phyloP scores from a whole-genome alignment of 2,888 invertebrate genomes.

The Drosophila parthenogenetica region DNA sequence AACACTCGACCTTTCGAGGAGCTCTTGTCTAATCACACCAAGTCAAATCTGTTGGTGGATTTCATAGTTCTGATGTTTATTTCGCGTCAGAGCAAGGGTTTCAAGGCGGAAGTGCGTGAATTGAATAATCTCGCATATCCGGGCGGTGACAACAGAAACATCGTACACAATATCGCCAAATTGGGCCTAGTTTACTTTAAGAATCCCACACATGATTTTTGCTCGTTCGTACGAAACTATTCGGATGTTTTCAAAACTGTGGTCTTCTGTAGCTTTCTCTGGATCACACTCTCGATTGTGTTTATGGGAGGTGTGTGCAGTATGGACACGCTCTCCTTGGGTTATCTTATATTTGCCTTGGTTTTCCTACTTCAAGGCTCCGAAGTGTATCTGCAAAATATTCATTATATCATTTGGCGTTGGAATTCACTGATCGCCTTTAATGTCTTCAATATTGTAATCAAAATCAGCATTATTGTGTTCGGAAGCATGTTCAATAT shows the following conservation, averaged over 20 bases:
- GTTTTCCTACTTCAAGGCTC: slow-evolving; percentile 99
- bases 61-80: slow-evolving; percentile 95
- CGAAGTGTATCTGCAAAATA: slow-evolving; percentile 96
- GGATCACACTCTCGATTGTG: slow-evolving; percentile 97
- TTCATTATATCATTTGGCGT: slow-evolving; percentile 91
- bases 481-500: slow-evolving; percentile 91
- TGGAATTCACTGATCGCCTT: slow-evolving; percentile 96
- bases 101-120: slow-evolving; percentile 89
- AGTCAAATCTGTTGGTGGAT: slow-evolving; percentile 93
- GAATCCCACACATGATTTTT: slow-evolving; percentile 95
- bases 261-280: slow-evolving; percentile 94
- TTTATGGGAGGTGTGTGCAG: slow-evolving; percentile 98
- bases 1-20: slow-evolving; percentile 88
- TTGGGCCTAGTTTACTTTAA: slow-evolving; percentile 87
- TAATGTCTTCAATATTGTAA: slow-evolving; percentile 94
- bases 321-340: slow-evolving; percentile 96
- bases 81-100: slow-evolving; percentile 93
- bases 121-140: slow-evolving; percentile 85
- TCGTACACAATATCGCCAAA: slow-evolving; percentile 90
- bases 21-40: slow-evolving; percentile 91
- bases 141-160: slow-evolving; percentile 91
- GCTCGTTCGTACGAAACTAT: slow-evolving; percentile 92
- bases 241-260: slow-evolving; percentile 96
- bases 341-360: slow-evolving; percentile 97
- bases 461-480: slow-evolving; percentile 94